Base-by-base conservation (phyloP, 2,113 vertebrate genomes). In the Lonchura striata region DNA sequence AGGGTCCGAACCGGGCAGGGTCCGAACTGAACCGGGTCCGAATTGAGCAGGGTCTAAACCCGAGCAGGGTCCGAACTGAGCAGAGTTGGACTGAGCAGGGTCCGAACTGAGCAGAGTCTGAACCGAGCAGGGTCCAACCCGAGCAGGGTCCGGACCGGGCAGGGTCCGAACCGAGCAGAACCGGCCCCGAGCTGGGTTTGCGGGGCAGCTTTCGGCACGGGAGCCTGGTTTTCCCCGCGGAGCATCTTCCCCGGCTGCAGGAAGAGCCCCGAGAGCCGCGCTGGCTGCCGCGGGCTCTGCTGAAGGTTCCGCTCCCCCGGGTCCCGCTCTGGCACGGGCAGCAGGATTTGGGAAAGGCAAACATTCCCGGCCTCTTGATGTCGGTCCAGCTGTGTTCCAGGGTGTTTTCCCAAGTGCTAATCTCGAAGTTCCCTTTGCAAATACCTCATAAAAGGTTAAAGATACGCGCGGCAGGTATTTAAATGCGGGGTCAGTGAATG, bases 201-300 rank as follows among this genome's bases (percentile, higher is more conserved):
- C n/a, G 0, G 41, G 39, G 23, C 10, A 53, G 8, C 17, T 18
- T 16, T 27, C 2, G 25, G 60, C 74, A 2, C 14, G 0, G 22
- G 3, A 37, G 50, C 28, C 44, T 6, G 8, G 5, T 13, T 60
- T 24, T 46, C 15, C 65, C 18, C 0, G 41, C 42, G 13, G 39
- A 82, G 64, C 75, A 66, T 92, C 72, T 7, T 37, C 65, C 63
- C 39, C 0, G 0, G 0, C 4, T 5, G 7, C 2, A 2, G 22
- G 9, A 30, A 7, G 2, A 15, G 0, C 18, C n/a, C 53, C 0
- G 3, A 0, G 0, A 9, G 37, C 52, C 30, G 6, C 9, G 0
- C 1, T 10, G 11, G 39, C 42, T 22, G 65, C 66, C 35, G 53
- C 13, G 0, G 0, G 1, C 2, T 0, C 33, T 8, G 57, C 74